These are phyloP conservation scores for Hiodon tergisus DNA, from an alignment of 2,113 vertebrate genomes.

Conservation along the genomic window DNA sequence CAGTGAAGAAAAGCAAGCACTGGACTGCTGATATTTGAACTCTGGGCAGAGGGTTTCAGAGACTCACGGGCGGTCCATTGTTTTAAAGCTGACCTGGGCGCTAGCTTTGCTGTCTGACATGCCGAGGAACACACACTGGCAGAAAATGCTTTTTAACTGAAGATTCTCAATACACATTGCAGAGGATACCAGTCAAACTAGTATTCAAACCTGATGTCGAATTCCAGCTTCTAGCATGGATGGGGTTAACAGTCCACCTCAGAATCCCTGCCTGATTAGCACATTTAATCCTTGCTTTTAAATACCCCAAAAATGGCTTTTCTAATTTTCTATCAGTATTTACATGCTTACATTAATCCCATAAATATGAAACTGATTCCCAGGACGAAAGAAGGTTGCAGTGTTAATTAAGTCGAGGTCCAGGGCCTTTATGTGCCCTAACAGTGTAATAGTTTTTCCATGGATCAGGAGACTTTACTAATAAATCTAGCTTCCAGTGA, in stretches of 20 bases:
- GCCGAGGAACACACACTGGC: neutral
- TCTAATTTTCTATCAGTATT: conserved; percentile 53
- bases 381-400: conserved; percentile 48
- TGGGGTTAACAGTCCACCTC: conserved; percentile 34
- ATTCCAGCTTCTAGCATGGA: neutral
- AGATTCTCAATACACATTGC: too few relatives aligned
- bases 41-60: neutral
- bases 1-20: conserved; percentile 8
- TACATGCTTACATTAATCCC: conserved; percentile 59
- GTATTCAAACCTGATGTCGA: too few relatives aligned
- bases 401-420: conserved; percentile 67
- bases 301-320: conserved; percentile 42
- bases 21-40: conserved; percentile 11
- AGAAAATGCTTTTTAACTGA: too few relatives aligned
- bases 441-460: conserved; percentile 51
- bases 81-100: too few relatives aligned
- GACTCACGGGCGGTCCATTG: too few relatives aligned
- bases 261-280: conserved; percentile 33
- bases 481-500: conserved; percentile 71
- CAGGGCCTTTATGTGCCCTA: conserved; percentile 53
- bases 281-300: conserved; percentile 44
- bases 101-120: neutral
- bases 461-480: conserved; percentile 64
- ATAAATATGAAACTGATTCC: conserved; percentile 50
- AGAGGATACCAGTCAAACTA: too few relatives aligned